Conservation (phyloP, 2,797 vertebrate species). For the Malacoctenus gilli region DNA sequence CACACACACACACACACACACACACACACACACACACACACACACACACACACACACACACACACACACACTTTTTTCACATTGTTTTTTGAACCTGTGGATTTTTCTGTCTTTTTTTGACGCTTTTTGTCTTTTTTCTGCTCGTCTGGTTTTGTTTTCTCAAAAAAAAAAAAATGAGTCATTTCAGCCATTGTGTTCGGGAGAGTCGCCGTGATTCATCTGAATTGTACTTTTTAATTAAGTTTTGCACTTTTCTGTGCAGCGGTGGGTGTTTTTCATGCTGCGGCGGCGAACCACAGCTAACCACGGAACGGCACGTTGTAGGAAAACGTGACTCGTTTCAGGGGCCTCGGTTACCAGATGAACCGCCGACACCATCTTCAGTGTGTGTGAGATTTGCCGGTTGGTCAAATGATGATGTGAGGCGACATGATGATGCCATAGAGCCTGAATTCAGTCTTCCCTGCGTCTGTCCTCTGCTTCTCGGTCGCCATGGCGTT, state of each 20-base stretch:
- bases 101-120: background rate
- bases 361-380: background rate
- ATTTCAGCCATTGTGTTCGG: conserved; percentile 10
- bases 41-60: too few relatives aligned
- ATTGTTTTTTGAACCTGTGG: too few relatives aligned
- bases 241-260: background rate
- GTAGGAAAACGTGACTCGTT: background rate
- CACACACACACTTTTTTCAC: too few relatives aligned
- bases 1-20: too few relatives aligned
- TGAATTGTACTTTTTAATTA: conserved; percentile 8
- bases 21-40: too few relatives aligned
- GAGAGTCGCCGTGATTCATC: background rate
- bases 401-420: too few relatives aligned
- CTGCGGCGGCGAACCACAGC: background rate
- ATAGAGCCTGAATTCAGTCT: too few relatives aligned
- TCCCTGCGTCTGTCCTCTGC: too few relatives aligned
- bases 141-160: conserved; percentile 20
- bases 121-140: background rate
- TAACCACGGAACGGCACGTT: conserved; percentile 13
- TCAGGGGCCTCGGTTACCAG: background rate
- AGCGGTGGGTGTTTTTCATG: conserved; percentile 20
- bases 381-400: too few relatives aligned
- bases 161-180: conserved; percentile 14
- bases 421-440: too few relatives aligned
- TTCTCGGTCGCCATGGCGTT: too few relatives aligned